phyloP scores from a whole-genome alignment of 2,113 vertebrate genomes.

The Balaenoptera acutorostrata region DNA sequence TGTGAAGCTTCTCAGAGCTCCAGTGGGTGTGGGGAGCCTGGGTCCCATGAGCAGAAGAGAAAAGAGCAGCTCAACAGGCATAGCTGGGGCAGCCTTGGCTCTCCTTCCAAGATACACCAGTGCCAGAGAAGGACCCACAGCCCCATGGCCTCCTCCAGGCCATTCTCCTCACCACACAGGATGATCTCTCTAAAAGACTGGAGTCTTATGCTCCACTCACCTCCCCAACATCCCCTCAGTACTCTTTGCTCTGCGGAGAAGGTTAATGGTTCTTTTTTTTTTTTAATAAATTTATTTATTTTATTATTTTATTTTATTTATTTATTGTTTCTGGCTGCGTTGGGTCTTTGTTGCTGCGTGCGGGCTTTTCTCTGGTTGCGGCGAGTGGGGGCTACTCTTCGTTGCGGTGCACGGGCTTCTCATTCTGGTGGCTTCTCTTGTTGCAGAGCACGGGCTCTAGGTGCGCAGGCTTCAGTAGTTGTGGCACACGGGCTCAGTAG shows the following conservation, averaged over 20 bases:
- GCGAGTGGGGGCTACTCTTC: no score
- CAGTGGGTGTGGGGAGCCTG: not conserved
- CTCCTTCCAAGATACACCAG: not conserved
- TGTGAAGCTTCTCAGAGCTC: not conserved
- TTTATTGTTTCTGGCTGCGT: no score
- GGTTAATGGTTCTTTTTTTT: not conserved
- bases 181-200: not conserved
- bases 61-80: not conserved
- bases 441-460: no score
- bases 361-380: no score
- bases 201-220: not conserved
- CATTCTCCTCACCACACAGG: not conserved
- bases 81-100: not conserved
- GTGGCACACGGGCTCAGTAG: no score
- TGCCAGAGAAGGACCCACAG: not conserved
- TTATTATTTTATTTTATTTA: no score
- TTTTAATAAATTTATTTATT: no score
- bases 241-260: not conserved
- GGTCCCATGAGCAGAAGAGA: not conserved
- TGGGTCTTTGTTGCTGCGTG: no score
- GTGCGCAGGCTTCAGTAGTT: fast-evolving
- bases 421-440: no score
- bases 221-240: not conserved
- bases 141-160: not conserved
- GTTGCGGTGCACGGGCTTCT: no score